These are phyloP conservation scores for Drosophila macrospina DNA, from an alignment of 2,888 invertebrate species.

Conservation along the genomic window DNA sequence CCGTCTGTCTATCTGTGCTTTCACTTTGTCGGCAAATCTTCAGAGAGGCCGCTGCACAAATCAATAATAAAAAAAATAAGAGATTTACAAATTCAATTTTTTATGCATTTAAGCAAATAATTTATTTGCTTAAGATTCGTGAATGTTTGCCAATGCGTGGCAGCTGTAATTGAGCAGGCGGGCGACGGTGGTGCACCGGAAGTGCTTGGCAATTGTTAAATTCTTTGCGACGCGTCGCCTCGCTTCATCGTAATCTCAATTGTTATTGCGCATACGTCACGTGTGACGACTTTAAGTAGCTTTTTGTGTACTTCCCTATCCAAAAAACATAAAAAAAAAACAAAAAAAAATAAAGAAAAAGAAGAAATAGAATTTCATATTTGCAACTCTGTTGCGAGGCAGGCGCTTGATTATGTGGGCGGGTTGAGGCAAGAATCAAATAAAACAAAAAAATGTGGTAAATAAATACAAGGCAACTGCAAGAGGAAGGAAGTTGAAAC, in stretches of 20 bases:
- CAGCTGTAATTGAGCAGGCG: not conserved
- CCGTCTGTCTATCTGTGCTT: not conserved
- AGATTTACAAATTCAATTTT: conserved; percentile 12
- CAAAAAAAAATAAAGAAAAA: not conserved
- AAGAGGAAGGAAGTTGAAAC: conserved; percentile 80
- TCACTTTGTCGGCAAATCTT: conserved; percentile 43
- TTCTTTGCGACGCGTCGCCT: not conserved
- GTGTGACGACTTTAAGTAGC: conserved; percentile 63
- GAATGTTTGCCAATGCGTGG: conserved; percentile 8
- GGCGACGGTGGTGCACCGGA: conserved; percentile 1
- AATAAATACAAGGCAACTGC: conserved; percentile 51
- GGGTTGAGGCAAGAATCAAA: not conserved
- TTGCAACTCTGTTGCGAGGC: conserved; percentile 16
- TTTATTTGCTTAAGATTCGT: conserved; percentile 41
- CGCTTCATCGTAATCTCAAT: conserved; percentile 27
- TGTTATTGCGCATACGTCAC: conserved; percentile 51
- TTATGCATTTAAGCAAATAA: conserved; percentile 16
- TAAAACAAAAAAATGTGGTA: conserved; percentile 1
- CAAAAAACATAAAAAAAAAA: not conserved
- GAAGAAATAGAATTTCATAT: conserved; percentile 27
- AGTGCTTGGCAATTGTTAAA: conserved; percentile 24
- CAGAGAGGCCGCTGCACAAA: conserved; percentile 39
- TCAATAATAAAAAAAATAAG: conserved; percentile 37
- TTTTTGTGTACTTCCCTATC: conserved; percentile 39
- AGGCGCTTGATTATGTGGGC: no score